These are phyloP conservation scores for Boleophthalmus pectinirostris DNA, from an alignment of 2,113 vertebrate species.

Conservation along the genomic window DNA sequence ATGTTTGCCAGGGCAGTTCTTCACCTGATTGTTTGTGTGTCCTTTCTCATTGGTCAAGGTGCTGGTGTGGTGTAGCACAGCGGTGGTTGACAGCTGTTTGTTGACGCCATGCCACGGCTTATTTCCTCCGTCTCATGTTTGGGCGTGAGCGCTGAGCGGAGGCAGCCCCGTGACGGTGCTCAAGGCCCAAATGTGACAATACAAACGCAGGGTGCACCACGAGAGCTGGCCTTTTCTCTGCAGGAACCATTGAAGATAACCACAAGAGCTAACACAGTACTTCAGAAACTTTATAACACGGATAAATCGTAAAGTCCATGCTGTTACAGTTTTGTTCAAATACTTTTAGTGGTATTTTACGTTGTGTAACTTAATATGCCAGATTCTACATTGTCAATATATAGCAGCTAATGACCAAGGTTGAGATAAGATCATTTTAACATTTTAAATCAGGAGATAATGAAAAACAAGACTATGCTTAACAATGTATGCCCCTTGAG, in stretches of 20 bases:
- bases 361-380: not conserved
- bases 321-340: no score
- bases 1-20: slow-evolving; percentile 53
- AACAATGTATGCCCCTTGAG: not conserved
- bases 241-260: slow-evolving; percentile 17
- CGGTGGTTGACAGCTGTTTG: slow-evolving; percentile 72
- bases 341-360: not conserved
- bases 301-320: not conserved
- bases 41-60: slow-evolving; percentile 52
- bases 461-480: not conserved
- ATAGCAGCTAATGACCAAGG: not conserved
- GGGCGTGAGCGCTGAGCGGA: slow-evolving; percentile 58
- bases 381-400: not conserved
- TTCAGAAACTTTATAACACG: not conserved
- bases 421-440: no score
- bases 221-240: slow-evolving; percentile 26
- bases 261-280: not conserved
- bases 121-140: slow-evolving; percentile 73
- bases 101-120: slow-evolving; percentile 65
- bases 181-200: slow-evolving; percentile 34
- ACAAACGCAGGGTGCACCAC: slow-evolving; percentile 16
- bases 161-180: slow-evolving; percentile 34
- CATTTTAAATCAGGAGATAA: no score
- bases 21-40: slow-evolving; percentile 65
- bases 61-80: slow-evolving; percentile 48